phyloP scores from a whole-genome alignment of 2,888 invertebrate species.

The Celastrina argiolus region DNA sequence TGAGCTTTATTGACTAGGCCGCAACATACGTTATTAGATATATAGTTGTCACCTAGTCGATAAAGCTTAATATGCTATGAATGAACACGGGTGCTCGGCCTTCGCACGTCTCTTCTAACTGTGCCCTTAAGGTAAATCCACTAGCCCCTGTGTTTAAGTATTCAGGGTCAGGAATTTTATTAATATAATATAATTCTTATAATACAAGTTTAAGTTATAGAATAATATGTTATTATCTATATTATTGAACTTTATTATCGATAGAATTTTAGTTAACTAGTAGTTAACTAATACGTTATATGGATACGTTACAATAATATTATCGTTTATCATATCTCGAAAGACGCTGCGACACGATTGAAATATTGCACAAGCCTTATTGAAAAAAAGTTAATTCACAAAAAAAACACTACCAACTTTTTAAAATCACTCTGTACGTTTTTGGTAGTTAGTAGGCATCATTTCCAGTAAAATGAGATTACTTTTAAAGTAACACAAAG shows the following conservation, averaged over 20 bases:
- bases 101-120: too few relatives aligned
- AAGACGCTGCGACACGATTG: neutral
- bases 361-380: neutral
- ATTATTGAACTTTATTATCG: constrained; percentile 11
- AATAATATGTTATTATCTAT: constrained; percentile 6
- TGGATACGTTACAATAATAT: neutral
- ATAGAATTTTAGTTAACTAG: constrained; percentile 4
- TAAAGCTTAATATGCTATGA: too few relatives aligned
- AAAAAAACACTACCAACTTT: neutral
- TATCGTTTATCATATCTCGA: neutral
- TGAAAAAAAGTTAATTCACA: neutral
- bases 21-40: too few relatives aligned
- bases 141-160: neutral
- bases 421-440: neutral
- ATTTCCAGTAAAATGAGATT: neutral
- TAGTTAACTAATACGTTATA: neutral
- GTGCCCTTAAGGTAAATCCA: neutral
- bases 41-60: too few relatives aligned
- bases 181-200: constrained; percentile 2
- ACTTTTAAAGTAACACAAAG: neutral
- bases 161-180: neutral
- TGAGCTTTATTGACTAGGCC: too few relatives aligned
- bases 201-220: neutral
- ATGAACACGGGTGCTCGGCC: too few relatives aligned
- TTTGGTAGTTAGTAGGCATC: neutral